Percentiles rank a stretch among this genome's conserved stretches.
These are phyloP conservation scores for Drosophila insularis DNA, from an alignment of 1,140 invertebrate genomes.

Conservation along the genomic window DNA sequence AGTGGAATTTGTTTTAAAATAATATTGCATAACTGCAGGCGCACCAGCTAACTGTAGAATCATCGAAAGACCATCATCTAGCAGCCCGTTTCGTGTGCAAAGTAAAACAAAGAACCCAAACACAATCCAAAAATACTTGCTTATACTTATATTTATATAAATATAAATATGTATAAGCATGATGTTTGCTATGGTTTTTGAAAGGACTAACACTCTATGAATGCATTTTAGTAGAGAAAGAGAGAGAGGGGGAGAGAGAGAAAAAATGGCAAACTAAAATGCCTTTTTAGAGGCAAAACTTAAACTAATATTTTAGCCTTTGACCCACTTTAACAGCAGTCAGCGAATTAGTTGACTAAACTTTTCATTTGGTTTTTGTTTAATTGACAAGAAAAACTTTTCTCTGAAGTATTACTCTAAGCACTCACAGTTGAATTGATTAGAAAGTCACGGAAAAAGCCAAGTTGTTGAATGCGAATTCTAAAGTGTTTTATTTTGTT, in stretches of 20 bases:
- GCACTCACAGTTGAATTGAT: constrained; percentile 1
- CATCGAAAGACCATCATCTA: neutral
- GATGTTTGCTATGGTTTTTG: neutral
- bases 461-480: neutral
- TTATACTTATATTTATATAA: constrained; percentile 1
- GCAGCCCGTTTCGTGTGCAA: neutral
- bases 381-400: constrained; percentile 4
- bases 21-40: constrained; percentile 74
- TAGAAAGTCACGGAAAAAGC: neutral
- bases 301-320: constrained; percentile 1
- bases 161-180: neutral
- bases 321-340: neutral
- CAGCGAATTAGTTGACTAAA: neutral
- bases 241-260: too few relatives aligned
- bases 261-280: neutral
- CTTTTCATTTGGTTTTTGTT: constrained; percentile 3
- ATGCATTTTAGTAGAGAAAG: neutral
- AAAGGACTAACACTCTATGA: neutral
- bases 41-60: neutral
- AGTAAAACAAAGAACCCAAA: constrained; percentile 3
- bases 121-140: neutral
- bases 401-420: neutral
- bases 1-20: constrained; percentile 69
- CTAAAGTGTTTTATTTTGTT: neutral
- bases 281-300: neutral